Evolutionary conservation across 2,797 vertebrate species (phyloP), one percentile per base, ranked within the genome.

Genomic region (Manis pentadactyla): DNA sequence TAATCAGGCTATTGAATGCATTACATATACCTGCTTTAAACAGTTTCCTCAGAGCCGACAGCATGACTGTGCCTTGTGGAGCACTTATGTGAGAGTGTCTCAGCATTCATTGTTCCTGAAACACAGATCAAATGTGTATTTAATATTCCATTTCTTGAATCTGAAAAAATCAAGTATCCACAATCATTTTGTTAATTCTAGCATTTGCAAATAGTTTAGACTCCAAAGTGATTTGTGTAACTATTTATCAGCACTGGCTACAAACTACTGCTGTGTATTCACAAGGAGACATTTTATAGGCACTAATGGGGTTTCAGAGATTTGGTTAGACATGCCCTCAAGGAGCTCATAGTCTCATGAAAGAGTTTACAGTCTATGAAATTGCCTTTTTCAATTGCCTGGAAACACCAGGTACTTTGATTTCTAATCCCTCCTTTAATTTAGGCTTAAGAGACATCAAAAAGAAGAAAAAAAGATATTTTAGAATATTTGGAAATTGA

Each of bases 341-440:
- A 95, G 96, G 93, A 97, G 57, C 66, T 82, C 93, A 46, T 18
- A 88, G 75, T 94, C 89, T 95, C 93, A 71, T 53, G 89, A 71
- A 95, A 34, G 69, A 94, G 57, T 97, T 97, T 96, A 94, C 39
- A 83, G 87, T 55, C 90, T 96, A 90, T 93, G 90, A 97, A 95
- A 96, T 93, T 97, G 66, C 64, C 78, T 97, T 90, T 93, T 61
- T 69, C 87, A 94, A 92, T 93, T 92, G 85, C 64, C 61, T 94
- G 68, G 94, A 95, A 97, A 96, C 3, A 49, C 39, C 8, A 90
- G 66, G 51, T 82, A 75, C 21, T 84, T 90, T 77, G 39, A 81
- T 88, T 94, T 94, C 71, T 74, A 93, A 94, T 90, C 46, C 31
- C 7, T 46, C 37, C 37, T 93, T 95, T 94, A 69, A 51, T 83